A percentile compares a stretch with the other conserved stretches of the same genome.
Evolutionary conservation across 23 tunicate genomes (phyloP).

Genomic region (Ciona savignyi): DNA sequence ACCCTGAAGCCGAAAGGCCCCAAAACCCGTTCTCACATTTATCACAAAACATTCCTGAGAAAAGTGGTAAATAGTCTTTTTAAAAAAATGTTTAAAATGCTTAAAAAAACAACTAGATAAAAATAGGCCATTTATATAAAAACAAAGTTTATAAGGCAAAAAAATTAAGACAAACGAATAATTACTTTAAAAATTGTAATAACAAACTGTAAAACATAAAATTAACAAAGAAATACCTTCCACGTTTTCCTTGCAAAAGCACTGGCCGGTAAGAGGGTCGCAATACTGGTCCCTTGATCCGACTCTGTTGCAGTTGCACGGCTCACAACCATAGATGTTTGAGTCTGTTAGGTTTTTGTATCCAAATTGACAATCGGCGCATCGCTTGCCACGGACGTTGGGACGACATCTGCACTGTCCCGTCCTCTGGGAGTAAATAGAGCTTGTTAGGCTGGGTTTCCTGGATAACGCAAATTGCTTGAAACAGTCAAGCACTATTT

Average conservation of each 20-base stretch:
- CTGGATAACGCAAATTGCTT: too few species aligned
- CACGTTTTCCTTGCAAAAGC: slow-evolving; percentile 65
- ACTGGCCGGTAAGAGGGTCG: slow-evolving; percentile 65
- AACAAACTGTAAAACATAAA: not conserved
- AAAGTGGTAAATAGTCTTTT: too few species aligned
- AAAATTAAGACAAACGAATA: not conserved
- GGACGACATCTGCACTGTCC: slow-evolving; percentile 68
- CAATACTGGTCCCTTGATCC: slow-evolving; percentile 65
- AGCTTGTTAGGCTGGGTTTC: too few species aligned
- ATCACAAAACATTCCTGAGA: slow-evolving; percentile 73
- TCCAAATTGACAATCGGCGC: slow-evolving; percentile 50
- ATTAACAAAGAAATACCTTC: too few species aligned
- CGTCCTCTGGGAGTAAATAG: too few species aligned
- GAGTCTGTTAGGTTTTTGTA: slow-evolving; percentile 67
- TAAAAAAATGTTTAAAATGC: not conserved
- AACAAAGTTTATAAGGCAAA: too few species aligned
- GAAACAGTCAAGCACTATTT: too few species aligned
- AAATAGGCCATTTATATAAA: not conserved
- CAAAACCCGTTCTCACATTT: slow-evolving; percentile 76
- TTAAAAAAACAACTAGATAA: too few species aligned
- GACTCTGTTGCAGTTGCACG: slow-evolving; percentile 55
- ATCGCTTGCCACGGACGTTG: slow-evolving; percentile 50
- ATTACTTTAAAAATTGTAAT: not conserved
- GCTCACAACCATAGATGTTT: slow-evolving; percentile 76
- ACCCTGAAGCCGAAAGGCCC: slow-evolving; percentile 60